Evolutionary conservation across 2,888 invertebrate species (phyloP).

Genomic region (Hydriomena furcata): DNA sequence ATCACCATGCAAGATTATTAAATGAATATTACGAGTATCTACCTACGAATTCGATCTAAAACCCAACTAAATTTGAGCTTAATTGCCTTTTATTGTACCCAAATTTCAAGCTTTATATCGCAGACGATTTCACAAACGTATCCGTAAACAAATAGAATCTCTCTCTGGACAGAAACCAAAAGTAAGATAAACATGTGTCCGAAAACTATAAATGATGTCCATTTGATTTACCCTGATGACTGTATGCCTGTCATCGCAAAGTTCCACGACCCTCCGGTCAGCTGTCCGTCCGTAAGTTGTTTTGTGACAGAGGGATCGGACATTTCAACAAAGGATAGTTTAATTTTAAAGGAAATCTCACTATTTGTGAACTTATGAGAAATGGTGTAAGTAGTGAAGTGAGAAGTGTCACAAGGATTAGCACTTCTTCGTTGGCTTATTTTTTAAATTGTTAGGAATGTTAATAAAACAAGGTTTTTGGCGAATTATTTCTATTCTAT

Average conservation of each 20-base stretch:
- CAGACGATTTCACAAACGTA: background rate
- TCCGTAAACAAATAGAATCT: background rate
- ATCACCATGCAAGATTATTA: too few species aligned
- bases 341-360: constrained; percentile 8
- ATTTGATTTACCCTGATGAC: constrained; percentile 24
- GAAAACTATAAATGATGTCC: constrained; percentile 27
- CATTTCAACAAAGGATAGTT: constrained; percentile 15
- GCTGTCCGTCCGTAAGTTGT: constrained; percentile 27
- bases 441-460: background rate
- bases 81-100: too few species aligned
- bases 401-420: too few species aligned
- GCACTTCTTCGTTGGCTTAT: background rate
- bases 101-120: background rate
- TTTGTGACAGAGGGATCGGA: constrained; percentile 29
- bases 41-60: too few species aligned
- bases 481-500: constrained; percentile 3
- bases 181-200: background rate
- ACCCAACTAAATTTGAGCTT: too few species aligned
- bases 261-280: constrained; percentile 31
- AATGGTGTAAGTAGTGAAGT: background rate
- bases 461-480: background rate
- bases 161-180: background rate
- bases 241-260: constrained; percentile 22
- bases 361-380: constrained; percentile 4
- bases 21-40: too few species aligned